Evolutionary conservation across 2,113 vertebrate species (phyloP).

Genomic region (Euleptes europaea): DNA sequence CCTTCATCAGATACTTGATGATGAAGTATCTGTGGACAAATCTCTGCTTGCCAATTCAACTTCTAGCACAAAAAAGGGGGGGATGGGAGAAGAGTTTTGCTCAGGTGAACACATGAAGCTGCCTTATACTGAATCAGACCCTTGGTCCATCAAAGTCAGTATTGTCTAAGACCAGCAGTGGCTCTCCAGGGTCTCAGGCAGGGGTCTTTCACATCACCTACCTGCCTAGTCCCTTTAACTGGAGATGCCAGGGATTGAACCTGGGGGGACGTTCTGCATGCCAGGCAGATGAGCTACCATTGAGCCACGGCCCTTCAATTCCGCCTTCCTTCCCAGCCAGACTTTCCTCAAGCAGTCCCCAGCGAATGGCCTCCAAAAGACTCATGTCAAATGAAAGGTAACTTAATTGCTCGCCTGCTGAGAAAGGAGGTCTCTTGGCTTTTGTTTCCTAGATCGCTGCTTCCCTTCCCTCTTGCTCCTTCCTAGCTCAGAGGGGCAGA

Average conservation of each 20-base stretch:
- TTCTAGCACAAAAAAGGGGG: not conserved
- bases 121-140: too few species aligned
- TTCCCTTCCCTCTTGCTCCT: not conserved
- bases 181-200: too few species aligned
- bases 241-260: too few species aligned
- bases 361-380: constrained; percentile 5
- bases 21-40: not conserved
- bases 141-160: too few species aligned
- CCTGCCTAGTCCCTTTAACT: too few species aligned
- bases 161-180: too few species aligned
- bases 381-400: not conserved
- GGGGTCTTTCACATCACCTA: too few species aligned
- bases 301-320: too few species aligned
- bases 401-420: constrained; percentile 1
- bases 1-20: too few species aligned
- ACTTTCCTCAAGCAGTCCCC: constrained; percentile 23
- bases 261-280: too few species aligned
- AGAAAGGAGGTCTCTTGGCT: not conserved
- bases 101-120: not conserved
- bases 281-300: too few species aligned
- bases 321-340: not conserved
- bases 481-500: constrained; percentile 7
- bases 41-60: not conserved
- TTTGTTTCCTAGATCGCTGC: not conserved
- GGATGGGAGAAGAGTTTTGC: too few species aligned